A percentile compares a stretch with the other conserved stretches of the same genome.
These are phyloP conservation scores for Tenthredo notha DNA, from an alignment of 2,888 invertebrate species.

Conservation along the genomic window DNA sequence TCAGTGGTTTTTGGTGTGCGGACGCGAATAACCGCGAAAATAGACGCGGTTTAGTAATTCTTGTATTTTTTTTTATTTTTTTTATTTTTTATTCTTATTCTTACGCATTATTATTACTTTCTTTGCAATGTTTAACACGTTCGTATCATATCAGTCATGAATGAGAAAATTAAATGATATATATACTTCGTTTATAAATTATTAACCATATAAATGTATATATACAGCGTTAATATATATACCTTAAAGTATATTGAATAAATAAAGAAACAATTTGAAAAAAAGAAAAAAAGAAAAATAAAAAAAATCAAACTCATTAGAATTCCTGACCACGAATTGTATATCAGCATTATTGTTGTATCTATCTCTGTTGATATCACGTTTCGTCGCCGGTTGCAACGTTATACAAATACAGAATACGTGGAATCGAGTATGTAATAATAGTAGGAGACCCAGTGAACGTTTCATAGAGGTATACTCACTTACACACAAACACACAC, in stretches of 20 bases:
- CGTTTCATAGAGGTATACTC: background rate
- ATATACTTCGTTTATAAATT: background rate
- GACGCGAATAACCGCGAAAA: slow-evolving; percentile 25
- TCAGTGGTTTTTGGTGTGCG: background rate
- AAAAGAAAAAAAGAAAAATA: background rate
- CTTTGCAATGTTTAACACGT: background rate
- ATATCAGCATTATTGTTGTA: slow-evolving; percentile 10
- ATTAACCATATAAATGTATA: background rate
- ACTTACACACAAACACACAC: background rate
- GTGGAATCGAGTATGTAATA: slow-evolving; percentile 16
- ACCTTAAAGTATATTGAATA: background rate
- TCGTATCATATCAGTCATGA: background rate
- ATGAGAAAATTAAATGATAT: background rate
- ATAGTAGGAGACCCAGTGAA: slow-evolving; percentile 23
- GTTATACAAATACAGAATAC: slow-evolving; percentile 21
- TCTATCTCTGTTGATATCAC: slow-evolving; percentile 37
- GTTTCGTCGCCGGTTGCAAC: slow-evolving; percentile 37
- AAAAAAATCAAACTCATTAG: background rate
- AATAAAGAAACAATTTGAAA: background rate
- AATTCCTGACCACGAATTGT: slow-evolving; percentile 7
- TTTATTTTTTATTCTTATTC: background rate
- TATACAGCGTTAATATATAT: background rate
- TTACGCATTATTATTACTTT: background rate
- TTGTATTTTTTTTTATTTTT: background rate
- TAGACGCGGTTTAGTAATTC: background rate